These are phyloP conservation scores for Carollia perspicillata DNA, from an alignment of 2,113 vertebrate species.

Conservation along the genomic window DNA sequence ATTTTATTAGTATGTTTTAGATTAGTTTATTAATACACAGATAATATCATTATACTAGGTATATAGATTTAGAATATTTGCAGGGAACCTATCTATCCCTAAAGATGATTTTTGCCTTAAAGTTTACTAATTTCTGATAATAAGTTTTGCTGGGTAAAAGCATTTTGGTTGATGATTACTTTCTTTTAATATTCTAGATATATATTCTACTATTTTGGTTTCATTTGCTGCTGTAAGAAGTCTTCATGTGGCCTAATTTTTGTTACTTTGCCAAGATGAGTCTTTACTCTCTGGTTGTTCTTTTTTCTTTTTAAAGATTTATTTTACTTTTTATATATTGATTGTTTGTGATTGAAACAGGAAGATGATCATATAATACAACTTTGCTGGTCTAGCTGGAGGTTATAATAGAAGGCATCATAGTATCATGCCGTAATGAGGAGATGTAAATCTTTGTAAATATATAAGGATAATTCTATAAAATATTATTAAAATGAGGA, in stretches of 20 bases:
- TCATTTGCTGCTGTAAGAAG: neutral
- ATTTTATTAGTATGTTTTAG: neutral
- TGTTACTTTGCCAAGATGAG: neutral
- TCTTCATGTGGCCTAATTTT: neutral
- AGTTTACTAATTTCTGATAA: neutral
- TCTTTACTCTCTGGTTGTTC: neutral
- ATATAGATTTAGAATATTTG: neutral
- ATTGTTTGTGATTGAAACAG: neutral
- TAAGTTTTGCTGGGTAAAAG: neutral
- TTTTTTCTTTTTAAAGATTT: neutral
- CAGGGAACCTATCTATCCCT: neutral
- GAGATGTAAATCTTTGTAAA: neutral
- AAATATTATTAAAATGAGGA: neutral
- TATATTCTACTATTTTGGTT: neutral
- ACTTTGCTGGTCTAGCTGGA: neutral
- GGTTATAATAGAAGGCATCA: neutral
- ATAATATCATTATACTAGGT: neutral
- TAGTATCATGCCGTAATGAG: neutral
- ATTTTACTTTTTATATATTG: neutral
- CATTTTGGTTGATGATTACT: neutral
- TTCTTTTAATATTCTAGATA: neutral
- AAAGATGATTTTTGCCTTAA: neutral
- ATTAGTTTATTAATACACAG: neutral
- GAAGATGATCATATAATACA: neutral
- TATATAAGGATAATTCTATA: neutral